Evolutionary conservation across 2,888 invertebrate genomes (phyloP).

Genomic region (Zygothrica quintamaculata): DNA sequence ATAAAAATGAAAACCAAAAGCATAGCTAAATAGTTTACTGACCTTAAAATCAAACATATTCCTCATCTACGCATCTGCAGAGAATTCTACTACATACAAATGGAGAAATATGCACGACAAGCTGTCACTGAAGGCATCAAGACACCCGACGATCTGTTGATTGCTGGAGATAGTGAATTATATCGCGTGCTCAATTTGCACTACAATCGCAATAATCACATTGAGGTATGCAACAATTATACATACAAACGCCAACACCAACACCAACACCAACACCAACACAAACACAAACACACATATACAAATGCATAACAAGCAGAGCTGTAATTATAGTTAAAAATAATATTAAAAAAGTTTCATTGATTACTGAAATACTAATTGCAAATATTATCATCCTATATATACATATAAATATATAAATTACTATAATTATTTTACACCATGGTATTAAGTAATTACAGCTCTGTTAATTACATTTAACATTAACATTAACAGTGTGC

Average conservation of each 20-base stretch:
- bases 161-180: slow-evolving; percentile 97
- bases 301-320: not conserved
- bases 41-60: slow-evolving; percentile 74
- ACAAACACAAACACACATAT: slow-evolving; percentile 32
- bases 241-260: slow-evolving; percentile 21
- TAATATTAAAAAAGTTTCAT: too few species aligned
- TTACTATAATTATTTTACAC: too few species aligned
- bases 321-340: too few species aligned
- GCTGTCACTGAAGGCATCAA: slow-evolving; percentile 98
- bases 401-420: too few species aligned
- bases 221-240: slow-evolving; percentile 82
- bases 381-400: too few species aligned
- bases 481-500: slow-evolving; percentile 32
- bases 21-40: slow-evolving; percentile 64
- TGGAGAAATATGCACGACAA: slow-evolving; percentile 99
- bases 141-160: slow-evolving; percentile 95
- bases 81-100: slow-evolving; percentile 99
- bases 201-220: slow-evolving; percentile 95
- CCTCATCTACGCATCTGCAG: slow-evolving; percentile 87
- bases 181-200: slow-evolving; percentile 99
- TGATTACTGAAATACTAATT: too few species aligned
- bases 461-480: slow-evolving; percentile 38
- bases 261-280: slow-evolving; percentile 31
- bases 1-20: slow-evolving; percentile 22
- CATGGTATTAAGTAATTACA: slow-evolving; percentile 20